Percentiles rank a stretch among this genome's conserved stretches.
Evolutionary conservation across 2,888 invertebrate species (phyloP).

Genomic region (Drosophila bunnanda): DNA sequence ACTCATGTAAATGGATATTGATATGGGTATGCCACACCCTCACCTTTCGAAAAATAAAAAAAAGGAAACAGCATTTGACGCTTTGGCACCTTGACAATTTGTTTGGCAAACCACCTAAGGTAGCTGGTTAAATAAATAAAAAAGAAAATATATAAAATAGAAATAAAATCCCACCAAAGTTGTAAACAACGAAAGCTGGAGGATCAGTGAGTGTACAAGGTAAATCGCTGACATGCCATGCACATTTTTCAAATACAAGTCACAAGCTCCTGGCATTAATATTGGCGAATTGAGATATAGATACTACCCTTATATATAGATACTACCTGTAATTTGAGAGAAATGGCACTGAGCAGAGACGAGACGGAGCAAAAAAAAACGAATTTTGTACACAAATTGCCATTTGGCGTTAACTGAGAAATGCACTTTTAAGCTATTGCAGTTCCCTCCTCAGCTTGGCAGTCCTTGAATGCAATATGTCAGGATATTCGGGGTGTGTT

Average conservation of each 20-base stretch:
- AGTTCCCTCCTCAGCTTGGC: slow-evolving; percentile 17
- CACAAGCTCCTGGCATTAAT: slow-evolving; percentile 64
- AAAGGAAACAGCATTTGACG: slow-evolving; percentile 63
- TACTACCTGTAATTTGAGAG: slow-evolving; percentile 67
- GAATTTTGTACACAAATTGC: slow-evolving; percentile 71
- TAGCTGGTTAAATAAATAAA: slow-evolving; percentile 40
- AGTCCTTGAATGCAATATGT: slow-evolving; percentile 61
- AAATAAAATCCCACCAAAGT: not conserved
- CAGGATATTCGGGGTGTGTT: slow-evolving; percentile 52
- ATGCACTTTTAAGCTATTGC: slow-evolving; percentile 75
- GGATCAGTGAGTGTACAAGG: slow-evolving; percentile 40
- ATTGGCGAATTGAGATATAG: slow-evolving; percentile 47
- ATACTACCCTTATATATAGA: slow-evolving; percentile 52
- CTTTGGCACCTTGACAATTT: slow-evolving; percentile 78
- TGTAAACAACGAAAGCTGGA: slow-evolving; percentile 23
- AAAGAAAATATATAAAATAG: slow-evolving; percentile 1
- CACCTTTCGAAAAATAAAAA: not conserved
- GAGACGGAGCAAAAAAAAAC: slow-evolving; percentile 15
- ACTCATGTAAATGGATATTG: slow-evolving; percentile 71
- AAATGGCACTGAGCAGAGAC: slow-evolving; percentile 27
- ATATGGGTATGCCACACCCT: slow-evolving; percentile 49
- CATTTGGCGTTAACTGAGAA: slow-evolving; percentile 73
- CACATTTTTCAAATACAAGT: slow-evolving; percentile 70
- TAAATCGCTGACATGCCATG: slow-evolving; percentile 73
- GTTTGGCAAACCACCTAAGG: slow-evolving; percentile 49